Percentiles rank a stretch among this genome's conserved stretches.
phyloP scores from a whole-genome alignment of 2,113 vertebrate genomes.

The Podarcis muralis region DNA sequence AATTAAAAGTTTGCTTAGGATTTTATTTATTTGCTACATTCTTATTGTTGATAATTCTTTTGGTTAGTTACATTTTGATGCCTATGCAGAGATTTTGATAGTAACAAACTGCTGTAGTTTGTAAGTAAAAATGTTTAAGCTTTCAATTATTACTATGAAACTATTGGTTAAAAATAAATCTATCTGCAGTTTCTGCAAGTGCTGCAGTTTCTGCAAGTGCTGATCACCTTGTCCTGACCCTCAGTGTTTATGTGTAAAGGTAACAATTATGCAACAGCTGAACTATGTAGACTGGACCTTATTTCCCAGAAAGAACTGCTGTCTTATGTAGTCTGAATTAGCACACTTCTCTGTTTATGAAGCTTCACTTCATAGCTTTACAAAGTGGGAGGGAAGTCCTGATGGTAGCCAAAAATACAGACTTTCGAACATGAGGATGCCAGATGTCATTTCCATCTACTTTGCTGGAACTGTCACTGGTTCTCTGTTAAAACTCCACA shows the following conservation, averaged over 20 bases:
- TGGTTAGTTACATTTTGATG: too few relatives aligned
- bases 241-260: conserved; percentile 73
- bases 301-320: conserved; percentile 62
- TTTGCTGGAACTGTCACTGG: not conserved
- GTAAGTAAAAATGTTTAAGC: not conserved
- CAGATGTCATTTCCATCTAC: conserved; percentile 30
- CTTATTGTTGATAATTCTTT: too few relatives aligned
- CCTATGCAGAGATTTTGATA: too few relatives aligned
- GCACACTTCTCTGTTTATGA: conserved; percentile 67
- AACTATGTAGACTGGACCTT: conserved; percentile 76
- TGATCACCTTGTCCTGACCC: conserved; percentile 67
- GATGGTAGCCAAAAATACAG: not conserved
- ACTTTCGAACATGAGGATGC: not conserved
- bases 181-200: conserved; percentile 59
- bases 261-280: conserved; percentile 73
- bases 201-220: conserved; percentile 53
- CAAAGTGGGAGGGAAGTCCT: conserved; percentile 37
- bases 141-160: not conserved
- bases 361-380: conserved; percentile 44
- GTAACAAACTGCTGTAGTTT: not conserved
- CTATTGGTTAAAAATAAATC: conserved; percentile 39
- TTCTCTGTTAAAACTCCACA: conserved; percentile 9
- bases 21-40: not conserved
- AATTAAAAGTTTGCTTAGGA: not conserved
- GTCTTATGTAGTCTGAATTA: conserved; percentile 73